phyloP scores from a whole-genome alignment of 2,797 vertebrate genomes.

The Eulemur rubriventer region DNA sequence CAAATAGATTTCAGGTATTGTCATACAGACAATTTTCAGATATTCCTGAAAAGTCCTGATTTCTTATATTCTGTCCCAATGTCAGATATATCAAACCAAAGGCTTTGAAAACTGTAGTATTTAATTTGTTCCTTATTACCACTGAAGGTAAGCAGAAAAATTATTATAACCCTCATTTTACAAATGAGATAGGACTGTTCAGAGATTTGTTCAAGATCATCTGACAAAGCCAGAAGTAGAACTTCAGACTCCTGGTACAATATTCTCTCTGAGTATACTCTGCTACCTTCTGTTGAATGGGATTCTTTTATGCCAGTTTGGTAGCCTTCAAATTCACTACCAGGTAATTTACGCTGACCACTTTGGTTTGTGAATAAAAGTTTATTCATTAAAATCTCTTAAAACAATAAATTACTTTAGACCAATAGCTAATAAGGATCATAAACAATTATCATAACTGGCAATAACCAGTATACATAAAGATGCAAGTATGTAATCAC shows the following conservation, averaged over 20 bases:
- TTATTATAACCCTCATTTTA: conserved; percentile 27
- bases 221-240: conserved; percentile 11
- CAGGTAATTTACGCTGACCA: conserved; percentile 49
- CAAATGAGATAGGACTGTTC: conserved; percentile 5
- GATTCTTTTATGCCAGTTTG: background rate
- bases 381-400: conserved; percentile 62
- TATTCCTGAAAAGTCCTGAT: conserved; percentile 26
- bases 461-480: conserved; percentile 4
- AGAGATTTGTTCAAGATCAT: conserved; percentile 23
- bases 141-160: conserved; percentile 22
- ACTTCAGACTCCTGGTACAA: background rate
- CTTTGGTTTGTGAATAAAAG: conserved; percentile 36
- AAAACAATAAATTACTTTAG: background rate
- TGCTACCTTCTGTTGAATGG: background rate
- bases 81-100: background rate
- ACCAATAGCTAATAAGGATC: background rate
- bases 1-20: background rate
- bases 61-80: background rate
- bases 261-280: background rate
- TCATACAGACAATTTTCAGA: conserved; percentile 26
- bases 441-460: background rate
- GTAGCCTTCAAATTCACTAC: conserved; percentile 28
- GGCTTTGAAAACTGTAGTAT: conserved; percentile 6
- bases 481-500: background rate
- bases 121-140: conserved; percentile 40